Evolutionary conservation across 2,888 invertebrate species (phyloP), one percentile per base, ranked within the genome.

Genomic region (Rhopalosiphum nymphaeae): DNA sequence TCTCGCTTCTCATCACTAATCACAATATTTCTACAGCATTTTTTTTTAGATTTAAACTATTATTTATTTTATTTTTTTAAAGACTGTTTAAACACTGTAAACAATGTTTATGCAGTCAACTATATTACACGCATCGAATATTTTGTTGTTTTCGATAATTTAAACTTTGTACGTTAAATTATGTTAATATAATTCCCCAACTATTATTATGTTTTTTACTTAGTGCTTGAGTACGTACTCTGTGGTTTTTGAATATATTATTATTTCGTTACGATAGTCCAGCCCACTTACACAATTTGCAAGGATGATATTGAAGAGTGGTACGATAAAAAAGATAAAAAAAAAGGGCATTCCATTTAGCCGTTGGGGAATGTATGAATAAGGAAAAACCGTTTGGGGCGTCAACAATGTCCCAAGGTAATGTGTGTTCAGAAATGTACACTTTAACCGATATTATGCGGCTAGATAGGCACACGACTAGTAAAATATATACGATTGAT

Each of bases 401-500:
- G 53, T 42, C 92, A 49, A 61, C 57, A 87, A 92, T 61, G 61
- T 86, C 49, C 42, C 7, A 42, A 42, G 67, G 92, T 67, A 49
- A 42, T 29, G 42, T 88, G 46, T 87, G 49, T 49, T 92, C 25
- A 53, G 53, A 53, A 78, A 89, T 89, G 42, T 89, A 93, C 89
- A 53, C 92, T 88, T 53, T 88, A 87, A 49, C 61, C 87, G 36
- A 67, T 87, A 67, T n/a, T 67, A 87, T 49, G 87, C 3, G 49
- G 44, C 57, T 87, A 44, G 56, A 57, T 57, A 44, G 42, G 44
- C 46, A 49, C 42, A 29, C 61, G 10, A 92, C 29, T 3, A 29
- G 87, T 61, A 87, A 92, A 42, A 78, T 36, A 25, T 78, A 91
- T 57, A 36, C 46, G 61, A 90, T 49, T 67, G 36, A 92, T 61